phyloP scores from a whole-genome alignment of 1,140 invertebrate genomes.

The Leptinotarsa lineolata region DNA sequence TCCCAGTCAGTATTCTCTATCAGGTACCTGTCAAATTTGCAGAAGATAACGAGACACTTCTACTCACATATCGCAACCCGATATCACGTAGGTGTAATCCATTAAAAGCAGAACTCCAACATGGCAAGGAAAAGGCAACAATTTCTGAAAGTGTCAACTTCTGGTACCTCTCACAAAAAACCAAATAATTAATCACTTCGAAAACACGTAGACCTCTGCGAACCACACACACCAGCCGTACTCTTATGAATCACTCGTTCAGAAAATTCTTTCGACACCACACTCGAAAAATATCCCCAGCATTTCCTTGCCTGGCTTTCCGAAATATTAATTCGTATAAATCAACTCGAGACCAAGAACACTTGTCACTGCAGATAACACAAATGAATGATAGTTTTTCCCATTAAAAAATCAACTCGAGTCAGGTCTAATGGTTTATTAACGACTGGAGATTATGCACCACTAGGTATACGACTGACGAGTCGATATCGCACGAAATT shows the following conservation, averaged over 20 bases:
- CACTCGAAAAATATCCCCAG: constrained; percentile 17
- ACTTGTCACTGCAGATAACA: constrained; percentile 22
- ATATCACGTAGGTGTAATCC: background rate
- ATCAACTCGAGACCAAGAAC: constrained; percentile 15
- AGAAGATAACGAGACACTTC: background rate
- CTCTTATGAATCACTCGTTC: constrained; percentile 18
- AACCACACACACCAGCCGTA: constrained; percentile 10
- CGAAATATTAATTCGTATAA: constrained; percentile 21
- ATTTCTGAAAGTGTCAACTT: background rate
- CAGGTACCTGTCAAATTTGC: background rate
- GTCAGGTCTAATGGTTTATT: constrained; percentile 22
- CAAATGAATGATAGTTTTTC: constrained; percentile 23
- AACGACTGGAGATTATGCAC: constrained; percentile 13
- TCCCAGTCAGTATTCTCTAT: background rate
- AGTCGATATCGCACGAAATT: constrained; percentile 5
- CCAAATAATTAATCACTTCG: background rate
- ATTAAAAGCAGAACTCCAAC: constrained; percentile 3
- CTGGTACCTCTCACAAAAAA: background rate
- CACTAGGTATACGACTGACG: constrained; percentile 9
- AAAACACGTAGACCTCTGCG: background rate
- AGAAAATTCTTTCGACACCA: background rate
- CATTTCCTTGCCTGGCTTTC: constrained; percentile 4
- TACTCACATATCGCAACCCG: background rate
- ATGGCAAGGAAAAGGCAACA: background rate
- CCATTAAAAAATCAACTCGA: constrained; percentile 19